Evolutionary conservation across 2,888 invertebrate species (phyloP), one percentile per base, ranked within the genome.

Genomic region (Gisinianus flammeolus): DNA sequence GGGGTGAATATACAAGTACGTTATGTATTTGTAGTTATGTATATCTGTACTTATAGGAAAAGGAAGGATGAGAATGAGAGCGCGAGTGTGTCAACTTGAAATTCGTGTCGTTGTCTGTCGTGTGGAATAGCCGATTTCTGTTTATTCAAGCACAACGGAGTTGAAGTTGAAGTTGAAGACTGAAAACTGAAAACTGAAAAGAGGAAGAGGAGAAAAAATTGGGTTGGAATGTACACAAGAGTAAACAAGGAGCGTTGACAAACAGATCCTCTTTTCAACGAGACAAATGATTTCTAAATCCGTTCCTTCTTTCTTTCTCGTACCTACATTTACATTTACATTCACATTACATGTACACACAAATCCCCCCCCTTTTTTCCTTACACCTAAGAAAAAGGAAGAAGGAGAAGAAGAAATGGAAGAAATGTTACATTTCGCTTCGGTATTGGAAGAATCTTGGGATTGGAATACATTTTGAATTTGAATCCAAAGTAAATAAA

Each of bases 281-380:
- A 79, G 79, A 79, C 79, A 79, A 79, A 79, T 79, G 79, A 79
- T 79, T 79, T 76, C 72, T 73, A 76, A 79, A 79, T 79, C 79
- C 76, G 52, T 79, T 64, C 68, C 35, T 58, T 19, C 52, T 30
- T 52, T 54, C 35, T 31, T 66, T 16, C 66, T 66, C 22, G 2
- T 19, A 31, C 33, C 24, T 16, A 2, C n/a, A 1, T 30, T 19
- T 30, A 19, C 28, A 26, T 19, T 30, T 28, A 3, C 31, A 2
- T 26, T 68, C 24, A 5, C 68, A 31, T 44, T 68, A 19, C 68
- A 35, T 22, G 6, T 2, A 19, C 8, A 19, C 19, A 44, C 12
- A 44, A 16, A 44, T 19, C 19, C 44, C 44, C 16, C 44, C 44
- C 19, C 44, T 44, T 19, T 44, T 44, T 44, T 4, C 44, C 8